A percentile compares a stretch with the other conserved stretches of the same genome.
Conservation (phyloP, 1,140 invertebrate genomes). For the Maconellicoccus hirsutus region DNA sequence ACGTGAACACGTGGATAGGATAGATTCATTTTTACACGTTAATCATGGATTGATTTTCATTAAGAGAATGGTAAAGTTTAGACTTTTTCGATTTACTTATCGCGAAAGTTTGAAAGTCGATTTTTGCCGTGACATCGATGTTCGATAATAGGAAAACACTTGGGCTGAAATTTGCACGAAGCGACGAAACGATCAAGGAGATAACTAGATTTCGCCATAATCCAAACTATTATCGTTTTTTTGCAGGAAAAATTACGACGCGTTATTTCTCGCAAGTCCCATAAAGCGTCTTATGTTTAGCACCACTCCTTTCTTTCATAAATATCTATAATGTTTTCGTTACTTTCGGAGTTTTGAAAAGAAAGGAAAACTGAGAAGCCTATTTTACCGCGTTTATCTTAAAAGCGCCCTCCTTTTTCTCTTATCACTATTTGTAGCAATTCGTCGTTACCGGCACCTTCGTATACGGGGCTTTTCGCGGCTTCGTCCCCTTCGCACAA, state of each 20-base stretch:
- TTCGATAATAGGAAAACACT: too few relatives aligned
- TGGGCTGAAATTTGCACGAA: too few relatives aligned
- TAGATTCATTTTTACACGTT: too few relatives aligned
- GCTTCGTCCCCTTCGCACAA: conserved; percentile 7
- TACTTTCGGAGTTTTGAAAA: conserved; percentile 16
- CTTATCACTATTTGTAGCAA: conserved; percentile 21
- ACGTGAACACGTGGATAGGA: too few relatives aligned
- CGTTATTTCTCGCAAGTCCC: not conserved
- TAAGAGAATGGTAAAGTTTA: too few relatives aligned
- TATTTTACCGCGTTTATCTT: conserved; percentile 21
- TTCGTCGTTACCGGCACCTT: conserved; percentile 19
- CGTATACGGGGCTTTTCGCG: conserved; percentile 13
- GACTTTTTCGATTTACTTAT: too few relatives aligned
- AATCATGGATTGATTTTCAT: too few relatives aligned
- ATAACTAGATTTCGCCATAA: too few relatives aligned
- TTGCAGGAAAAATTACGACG: not conserved
- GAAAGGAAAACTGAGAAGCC: conserved; percentile 19
- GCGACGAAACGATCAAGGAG: too few relatives aligned
- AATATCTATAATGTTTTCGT: conserved; percentile 21
- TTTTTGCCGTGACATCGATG: too few relatives aligned
- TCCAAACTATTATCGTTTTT: too few relatives aligned
- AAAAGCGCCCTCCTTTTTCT: conserved; percentile 11
- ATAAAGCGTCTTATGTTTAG: not conserved
- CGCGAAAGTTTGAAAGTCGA: too few relatives aligned
- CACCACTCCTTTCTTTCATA: conserved; percentile 10